Evolutionary conservation across 2,797 vertebrate species (phyloP).

Genomic region (Cirrhinus molitorella): DNA sequence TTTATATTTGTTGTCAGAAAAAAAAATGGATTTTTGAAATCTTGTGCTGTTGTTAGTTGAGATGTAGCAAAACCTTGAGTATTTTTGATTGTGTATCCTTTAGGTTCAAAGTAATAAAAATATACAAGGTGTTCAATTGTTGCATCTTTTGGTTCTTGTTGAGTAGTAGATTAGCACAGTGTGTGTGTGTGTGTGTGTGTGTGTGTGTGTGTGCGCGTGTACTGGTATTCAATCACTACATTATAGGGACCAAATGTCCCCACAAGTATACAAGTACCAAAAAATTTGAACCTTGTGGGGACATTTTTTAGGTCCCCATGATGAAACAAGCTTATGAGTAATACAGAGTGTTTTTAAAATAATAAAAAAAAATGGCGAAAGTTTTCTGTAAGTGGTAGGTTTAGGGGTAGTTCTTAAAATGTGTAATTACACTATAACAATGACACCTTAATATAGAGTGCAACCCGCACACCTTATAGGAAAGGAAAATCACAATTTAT

Average conservation of each 20-base stretch:
- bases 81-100: slow-evolving; percentile 77
- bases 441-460: no score
- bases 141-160: slow-evolving; percentile 17
- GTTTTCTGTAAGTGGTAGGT: not conserved
- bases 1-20: slow-evolving; percentile 71
- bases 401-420: no score
- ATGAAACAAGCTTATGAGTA: not conserved
- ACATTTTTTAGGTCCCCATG: no score
- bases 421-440: no score
- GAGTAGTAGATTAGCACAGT: not conserved
- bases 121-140: slow-evolving; percentile 68
- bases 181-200: not conserved
- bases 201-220: no score
- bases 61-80: slow-evolving; percentile 77
- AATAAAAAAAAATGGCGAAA: not conserved
- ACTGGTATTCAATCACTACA: no score
- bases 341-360: no score
- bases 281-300: not conserved
- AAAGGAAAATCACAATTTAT: not conserved
- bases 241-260: not conserved
- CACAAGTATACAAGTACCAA: not conserved
- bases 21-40: slow-evolving; percentile 69
- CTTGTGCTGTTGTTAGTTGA: slow-evolving; percentile 79
- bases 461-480: not conserved
- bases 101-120: slow-evolving; percentile 73